A percentile compares a stretch with the other conserved stretches of the same genome.
Conservation (phyloP, 1,140 invertebrate genomes). For the Oscheius sp. region DNA sequence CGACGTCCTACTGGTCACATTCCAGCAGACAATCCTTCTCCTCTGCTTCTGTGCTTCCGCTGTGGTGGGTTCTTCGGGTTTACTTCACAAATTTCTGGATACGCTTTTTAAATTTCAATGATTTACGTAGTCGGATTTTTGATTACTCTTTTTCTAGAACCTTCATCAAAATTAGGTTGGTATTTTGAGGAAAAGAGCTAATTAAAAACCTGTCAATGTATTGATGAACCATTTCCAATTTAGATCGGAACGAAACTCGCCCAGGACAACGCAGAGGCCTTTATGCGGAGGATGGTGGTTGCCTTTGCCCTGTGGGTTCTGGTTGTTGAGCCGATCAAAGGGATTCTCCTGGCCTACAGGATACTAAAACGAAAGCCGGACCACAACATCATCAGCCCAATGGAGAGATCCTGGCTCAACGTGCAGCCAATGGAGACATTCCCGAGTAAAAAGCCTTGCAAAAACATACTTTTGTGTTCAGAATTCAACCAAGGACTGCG, state of each 20-base stretch:
- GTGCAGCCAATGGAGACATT: conserved; percentile 56
- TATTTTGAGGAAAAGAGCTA: too few species aligned
- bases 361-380: conserved; percentile 11
- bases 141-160: too few species aligned
- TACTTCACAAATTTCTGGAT: not conserved
- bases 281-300: conserved; percentile 31
- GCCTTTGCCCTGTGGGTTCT: conserved; percentile 28
- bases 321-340: conserved; percentile 37
- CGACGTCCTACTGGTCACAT: not conserved
- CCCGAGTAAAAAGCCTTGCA: conserved; percentile 17
- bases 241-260: conserved; percentile 11
- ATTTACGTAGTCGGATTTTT: too few species aligned
- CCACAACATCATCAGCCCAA: conserved; percentile 9
- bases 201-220: too few species aligned
- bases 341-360: conserved; percentile 9
- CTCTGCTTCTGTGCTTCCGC: too few species aligned
- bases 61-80: not conserved
- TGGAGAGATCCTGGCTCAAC: conserved; percentile 43
- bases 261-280: conserved; percentile 21
- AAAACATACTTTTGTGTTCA: conserved; percentile 12
- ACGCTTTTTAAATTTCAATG: too few species aligned
- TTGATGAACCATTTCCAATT: not conserved
- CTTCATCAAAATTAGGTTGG: too few species aligned
- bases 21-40: not conserved
- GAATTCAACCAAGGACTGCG: conserved; percentile 16